These are phyloP conservation scores for Bostrychus sinensis DNA, from an alignment of 2,113 vertebrate genomes.

Conservation along the genomic window DNA sequence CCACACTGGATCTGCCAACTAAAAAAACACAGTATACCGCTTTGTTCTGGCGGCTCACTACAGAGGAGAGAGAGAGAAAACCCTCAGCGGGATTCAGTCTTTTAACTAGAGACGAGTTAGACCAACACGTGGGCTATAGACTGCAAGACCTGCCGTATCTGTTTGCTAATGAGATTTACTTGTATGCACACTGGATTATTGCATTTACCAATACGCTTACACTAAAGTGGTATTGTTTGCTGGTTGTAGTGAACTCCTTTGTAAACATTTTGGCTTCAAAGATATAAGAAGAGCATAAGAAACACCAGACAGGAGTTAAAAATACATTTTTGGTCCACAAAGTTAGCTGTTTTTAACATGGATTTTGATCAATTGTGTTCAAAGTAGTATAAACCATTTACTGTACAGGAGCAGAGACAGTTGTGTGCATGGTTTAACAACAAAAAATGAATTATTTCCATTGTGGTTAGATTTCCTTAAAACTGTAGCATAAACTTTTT, in stretches of 20 bases:
- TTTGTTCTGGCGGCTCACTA: constrained; percentile 38
- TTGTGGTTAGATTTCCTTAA: too few relatives aligned
- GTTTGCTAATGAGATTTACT: too few relatives aligned
- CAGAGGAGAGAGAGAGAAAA: constrained; percentile 7
- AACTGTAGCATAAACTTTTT: too few relatives aligned
- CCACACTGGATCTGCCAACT: constrained; percentile 48
- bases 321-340: background rate
- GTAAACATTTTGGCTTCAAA: constrained; percentile 39
- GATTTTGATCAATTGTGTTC: too few relatives aligned
- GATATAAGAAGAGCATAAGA: constrained; percentile 51
- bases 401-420: too few relatives aligned
- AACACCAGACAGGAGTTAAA: constrained; percentile 16
- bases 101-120: background rate
- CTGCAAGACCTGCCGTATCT: too few relatives aligned
- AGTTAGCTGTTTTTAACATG: too few relatives aligned
- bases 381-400: too few relatives aligned
- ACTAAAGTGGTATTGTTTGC: background rate
- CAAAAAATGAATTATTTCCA: too few relatives aligned
- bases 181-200: background rate
- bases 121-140: background rate
- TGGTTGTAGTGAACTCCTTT: constrained; percentile 6
- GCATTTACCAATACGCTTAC: background rate
- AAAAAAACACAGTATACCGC: constrained; percentile 46
- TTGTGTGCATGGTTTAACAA: too few relatives aligned
- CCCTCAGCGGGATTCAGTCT: constrained; percentile 9